These are phyloP conservation scores for Cetonia aurata DNA, from an alignment of 2,888 invertebrate genomes.

Conservation along the genomic window DNA sequence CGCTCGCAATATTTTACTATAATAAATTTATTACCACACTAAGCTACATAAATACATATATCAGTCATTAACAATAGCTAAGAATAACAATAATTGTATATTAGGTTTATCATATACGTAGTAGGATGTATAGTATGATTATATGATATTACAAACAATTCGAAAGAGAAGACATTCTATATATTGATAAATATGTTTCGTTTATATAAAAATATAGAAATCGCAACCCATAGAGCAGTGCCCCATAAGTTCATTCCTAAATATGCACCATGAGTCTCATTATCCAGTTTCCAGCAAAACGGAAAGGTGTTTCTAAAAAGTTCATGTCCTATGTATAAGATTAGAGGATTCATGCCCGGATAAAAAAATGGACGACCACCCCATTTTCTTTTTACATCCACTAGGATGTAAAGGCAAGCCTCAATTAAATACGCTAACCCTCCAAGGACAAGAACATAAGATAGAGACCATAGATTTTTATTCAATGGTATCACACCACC, in stretches of 20 bases:
- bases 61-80: slow-evolving; percentile 24
- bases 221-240: slow-evolving; percentile 79
- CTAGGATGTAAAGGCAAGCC: slow-evolving; percentile 75
- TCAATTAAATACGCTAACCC: slow-evolving; percentile 79
- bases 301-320: slow-evolving; percentile 80
- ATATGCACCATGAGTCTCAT: slow-evolving; percentile 74
- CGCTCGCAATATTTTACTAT: too few species aligned
- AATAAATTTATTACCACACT: slow-evolving; percentile 18
- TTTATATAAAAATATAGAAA: slow-evolving; percentile 76
- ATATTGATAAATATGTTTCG: slow-evolving; percentile 76
- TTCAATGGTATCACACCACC: slow-evolving; percentile 84
- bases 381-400: slow-evolving; percentile 82
- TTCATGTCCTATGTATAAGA: slow-evolving; percentile 84
- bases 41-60: slow-evolving; percentile 30
- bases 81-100: slow-evolving; percentile 4
- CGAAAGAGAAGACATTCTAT: slow-evolving; percentile 60
- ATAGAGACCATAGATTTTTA: slow-evolving; percentile 89
- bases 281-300: slow-evolving; percentile 73
- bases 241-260: slow-evolving; percentile 81
- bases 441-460: slow-evolving; percentile 78
- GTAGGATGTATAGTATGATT: background rate
- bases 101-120: background rate
- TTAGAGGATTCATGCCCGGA: slow-evolving; percentile 86
- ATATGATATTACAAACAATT: background rate
- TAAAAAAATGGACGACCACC: slow-evolving; percentile 83